Evolutionary conservation across 53 echinoderm and acorn worm species (phyloP).

Genomic region (Holothuria leucospilota): DNA sequence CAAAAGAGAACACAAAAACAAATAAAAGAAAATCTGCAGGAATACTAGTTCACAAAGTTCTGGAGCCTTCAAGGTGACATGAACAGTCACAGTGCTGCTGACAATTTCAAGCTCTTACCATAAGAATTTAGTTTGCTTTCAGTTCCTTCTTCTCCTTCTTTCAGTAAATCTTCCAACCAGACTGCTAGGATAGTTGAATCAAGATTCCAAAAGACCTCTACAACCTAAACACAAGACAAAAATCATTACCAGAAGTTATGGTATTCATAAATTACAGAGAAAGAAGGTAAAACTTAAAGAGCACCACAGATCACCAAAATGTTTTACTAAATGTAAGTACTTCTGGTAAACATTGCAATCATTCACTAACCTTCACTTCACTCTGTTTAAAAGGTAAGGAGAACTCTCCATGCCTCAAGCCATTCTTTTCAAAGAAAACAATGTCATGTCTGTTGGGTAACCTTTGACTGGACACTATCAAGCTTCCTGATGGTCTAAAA

Average conservation of each 20-base stretch:
- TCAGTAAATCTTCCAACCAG: constrained; percentile 85
- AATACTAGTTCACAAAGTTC: no score
- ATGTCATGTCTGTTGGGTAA: constrained; percentile 83
- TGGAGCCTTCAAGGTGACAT: no score
- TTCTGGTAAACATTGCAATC: no score
- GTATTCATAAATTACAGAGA: no score
- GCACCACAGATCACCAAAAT: no score
- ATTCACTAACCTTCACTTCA: constrained; percentile 76
- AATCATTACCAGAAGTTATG: no score
- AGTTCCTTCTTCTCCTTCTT: constrained; percentile 1
- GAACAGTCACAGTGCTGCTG: no score
- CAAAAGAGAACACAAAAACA: no score
- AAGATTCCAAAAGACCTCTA: constrained; percentile 88
- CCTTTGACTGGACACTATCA: constrained; percentile 84
- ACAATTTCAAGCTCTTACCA: neutral
- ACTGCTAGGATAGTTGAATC: constrained; percentile 90
- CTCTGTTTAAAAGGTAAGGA: constrained; percentile 80
- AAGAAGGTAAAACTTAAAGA: no score
- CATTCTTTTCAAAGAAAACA: constrained; percentile 98
- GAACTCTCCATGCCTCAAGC: constrained; percentile 90
- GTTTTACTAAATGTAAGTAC: no score
- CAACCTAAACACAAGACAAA: constrained; percentile 60
- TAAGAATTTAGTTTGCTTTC: neutral
- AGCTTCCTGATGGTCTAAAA: constrained; percentile 90
- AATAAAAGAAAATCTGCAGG: no score